Evolutionary conservation across 2,888 invertebrate species (phyloP), one percentile per base, ranked within the genome.

Genomic region (Coecobrya sp.): DNA sequence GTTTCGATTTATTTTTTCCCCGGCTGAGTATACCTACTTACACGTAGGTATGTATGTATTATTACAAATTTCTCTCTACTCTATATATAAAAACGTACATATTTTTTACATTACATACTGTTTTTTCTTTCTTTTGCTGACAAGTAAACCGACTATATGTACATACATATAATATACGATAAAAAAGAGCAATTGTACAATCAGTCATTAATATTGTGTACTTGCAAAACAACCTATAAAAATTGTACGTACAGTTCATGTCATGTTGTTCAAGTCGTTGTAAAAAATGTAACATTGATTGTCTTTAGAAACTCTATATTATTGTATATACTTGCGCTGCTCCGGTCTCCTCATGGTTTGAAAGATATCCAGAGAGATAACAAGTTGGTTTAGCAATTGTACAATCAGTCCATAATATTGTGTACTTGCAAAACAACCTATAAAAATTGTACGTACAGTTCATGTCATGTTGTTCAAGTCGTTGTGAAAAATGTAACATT

Each of bases 1-100:
- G 13, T 65, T 59, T 79, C 79, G 65, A 79, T 88, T 86, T 62
- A 22, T 86, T 86, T 73, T 87, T 19, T 89, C 65, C 45, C 81
- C 62, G 42, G n/a, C 70, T 7, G 49, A 11, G 22, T 22, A 76
- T 76, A 19, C 70, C 70, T 70, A 42, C 42, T 10, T 19, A 8
- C 25, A 13, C 8, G n/a, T 11, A 1, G 30, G 7, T 25, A 5
- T 2, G 45, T 79, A 25, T 49, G 52, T 52, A 22, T 1, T 52
- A 36, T 36, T 36, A 36, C 36, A 36, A 36, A 36, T 36, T n/a
- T n/a, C n/a, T 36, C 36, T 36, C 36, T 30, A 68, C 30, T 13
- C 68, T 22, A 45, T 27, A 45, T 19, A 22, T 42, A 76, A 2
- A 19, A 8, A 42, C 10, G 19, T n/a, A 76, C 4, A 19, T 19